These are phyloP conservation scores for Malurus splendens DNA, from an alignment of 2,797 vertebrate genomes.

Conservation along the genomic window DNA sequence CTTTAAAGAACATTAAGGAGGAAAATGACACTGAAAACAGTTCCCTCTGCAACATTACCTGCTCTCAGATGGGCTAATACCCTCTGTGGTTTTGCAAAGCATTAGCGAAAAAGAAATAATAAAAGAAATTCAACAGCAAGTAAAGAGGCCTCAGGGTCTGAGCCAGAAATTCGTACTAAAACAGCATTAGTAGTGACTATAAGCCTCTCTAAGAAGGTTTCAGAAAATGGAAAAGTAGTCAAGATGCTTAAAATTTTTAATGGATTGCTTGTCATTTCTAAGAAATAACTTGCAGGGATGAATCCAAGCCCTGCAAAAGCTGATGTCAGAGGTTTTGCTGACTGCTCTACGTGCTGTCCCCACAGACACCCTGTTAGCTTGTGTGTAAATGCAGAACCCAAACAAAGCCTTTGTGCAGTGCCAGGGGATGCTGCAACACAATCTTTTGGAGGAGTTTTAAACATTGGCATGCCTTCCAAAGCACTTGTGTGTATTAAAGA, in stretches of 20 bases:
- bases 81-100: neutral
- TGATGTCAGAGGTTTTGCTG: slow-evolving; percentile 10
- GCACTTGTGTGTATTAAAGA: neutral
- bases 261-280: slow-evolving; percentile 56
- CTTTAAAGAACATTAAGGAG: slow-evolving; percentile 6
- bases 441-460: neutral
- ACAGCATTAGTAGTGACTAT: slow-evolving; percentile 44
- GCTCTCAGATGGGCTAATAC: slow-evolving; percentile 10
- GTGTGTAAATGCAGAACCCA: neutral
- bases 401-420: neutral
- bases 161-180: slow-evolving; percentile 50
- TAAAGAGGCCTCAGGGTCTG: slow-evolving; percentile 43
- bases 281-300: slow-evolving; percentile 56
- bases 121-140: neutral
- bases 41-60: slow-evolving; percentile 17
- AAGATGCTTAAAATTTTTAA: slow-evolving; percentile 54
- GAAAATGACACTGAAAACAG: neutral
- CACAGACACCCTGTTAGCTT: neutral
- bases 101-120: slow-evolving; percentile 21
- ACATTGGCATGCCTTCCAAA: neutral
- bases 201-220: slow-evolving; percentile 55
- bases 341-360: neutral
- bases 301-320: slow-evolving; percentile 60
- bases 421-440: neutral
- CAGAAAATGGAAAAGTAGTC: slow-evolving; percentile 56